These are phyloP conservation scores for Matsumyia berberina DNA, from an alignment of 2,888 invertebrate species.

Conservation along the genomic window DNA sequence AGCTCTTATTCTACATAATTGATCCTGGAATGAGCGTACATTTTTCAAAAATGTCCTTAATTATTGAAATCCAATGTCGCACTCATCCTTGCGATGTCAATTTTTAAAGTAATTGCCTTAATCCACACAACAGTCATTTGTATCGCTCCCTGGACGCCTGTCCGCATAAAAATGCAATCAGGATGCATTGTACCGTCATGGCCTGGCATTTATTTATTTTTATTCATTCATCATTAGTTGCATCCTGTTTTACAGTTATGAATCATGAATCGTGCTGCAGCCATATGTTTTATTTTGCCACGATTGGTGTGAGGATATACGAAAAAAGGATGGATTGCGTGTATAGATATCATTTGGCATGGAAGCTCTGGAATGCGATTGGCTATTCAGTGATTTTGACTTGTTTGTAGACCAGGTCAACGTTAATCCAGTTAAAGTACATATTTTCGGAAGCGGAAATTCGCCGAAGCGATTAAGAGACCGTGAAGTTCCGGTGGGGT, in stretches of 20 bases:
- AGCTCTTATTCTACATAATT: neutral
- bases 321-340: too few relatives aligned
- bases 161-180: conserved; percentile 11
- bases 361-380: too few relatives aligned
- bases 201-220: neutral
- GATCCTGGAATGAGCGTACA: neutral
- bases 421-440: too few relatives aligned
- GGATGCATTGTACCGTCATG: conserved; percentile 19
- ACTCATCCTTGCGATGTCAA: conserved; percentile 4
- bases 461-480: too few relatives aligned
- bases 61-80: conserved; percentile 13
- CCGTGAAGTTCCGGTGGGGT: too few relatives aligned
- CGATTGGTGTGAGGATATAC: too few relatives aligned
- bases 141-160: neutral
- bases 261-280: conserved; percentile 5
- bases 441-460: too few relatives aligned
- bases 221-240: conserved; percentile 15
- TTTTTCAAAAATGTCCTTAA: conserved; percentile 18
- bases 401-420: too few relatives aligned
- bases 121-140: conserved; percentile 12
- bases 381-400: too few relatives aligned
- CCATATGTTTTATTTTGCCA: too few relatives aligned
- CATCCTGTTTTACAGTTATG: neutral
- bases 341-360: too few relatives aligned
- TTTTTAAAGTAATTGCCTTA: conserved; percentile 12